Percentiles rank a stretch among this genome's conserved stretches.
Evolutionary conservation across 2,113 vertebrate species (phyloP).

Genomic region (Amazona guildingii): DNA sequence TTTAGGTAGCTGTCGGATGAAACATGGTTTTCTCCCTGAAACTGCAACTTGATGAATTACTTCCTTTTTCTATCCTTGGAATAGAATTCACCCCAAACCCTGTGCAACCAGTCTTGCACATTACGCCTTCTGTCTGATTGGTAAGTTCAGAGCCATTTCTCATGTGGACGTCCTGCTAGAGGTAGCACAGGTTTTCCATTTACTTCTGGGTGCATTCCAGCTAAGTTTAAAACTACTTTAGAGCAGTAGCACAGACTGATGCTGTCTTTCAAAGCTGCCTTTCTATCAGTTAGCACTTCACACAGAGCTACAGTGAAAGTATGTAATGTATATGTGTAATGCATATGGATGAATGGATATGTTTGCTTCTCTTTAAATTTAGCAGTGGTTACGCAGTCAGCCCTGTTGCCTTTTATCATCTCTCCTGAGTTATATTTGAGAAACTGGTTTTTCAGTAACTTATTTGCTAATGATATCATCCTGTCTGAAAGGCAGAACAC

Average conservation of each 20-base stretch:
- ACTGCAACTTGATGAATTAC: not conserved
- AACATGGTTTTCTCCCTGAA: not conserved
- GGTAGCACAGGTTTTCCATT: not conserved
- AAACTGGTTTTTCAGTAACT: not conserved
- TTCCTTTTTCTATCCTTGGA: not conserved
- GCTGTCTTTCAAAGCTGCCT: not conserved
- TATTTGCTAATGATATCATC: not conserved
- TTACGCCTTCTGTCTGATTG: not conserved
- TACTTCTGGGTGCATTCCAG: not conserved
- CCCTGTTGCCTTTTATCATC: not conserved
- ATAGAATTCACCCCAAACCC: not conserved
- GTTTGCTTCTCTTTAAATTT: not conserved
- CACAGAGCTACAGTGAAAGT: not conserved
- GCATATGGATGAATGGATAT: not conserved
- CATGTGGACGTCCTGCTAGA: not conserved
- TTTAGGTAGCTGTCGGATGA: not conserved
- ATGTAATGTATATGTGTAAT: not conserved
- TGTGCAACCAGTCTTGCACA: not conserved
- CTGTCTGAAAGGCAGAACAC: not conserved
- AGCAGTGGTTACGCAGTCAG: not conserved
- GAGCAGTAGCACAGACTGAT: not conserved
- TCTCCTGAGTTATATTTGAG: not conserved
- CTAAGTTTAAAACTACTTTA: not conserved
- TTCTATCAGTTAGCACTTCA: not conserved
- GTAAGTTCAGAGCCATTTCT: not conserved